Percentiles rank a stretch among this genome's conserved stretches.
phyloP scores from a whole-genome alignment of 2,888 invertebrate genomes.

The Emmelina monodactyla region DNA sequence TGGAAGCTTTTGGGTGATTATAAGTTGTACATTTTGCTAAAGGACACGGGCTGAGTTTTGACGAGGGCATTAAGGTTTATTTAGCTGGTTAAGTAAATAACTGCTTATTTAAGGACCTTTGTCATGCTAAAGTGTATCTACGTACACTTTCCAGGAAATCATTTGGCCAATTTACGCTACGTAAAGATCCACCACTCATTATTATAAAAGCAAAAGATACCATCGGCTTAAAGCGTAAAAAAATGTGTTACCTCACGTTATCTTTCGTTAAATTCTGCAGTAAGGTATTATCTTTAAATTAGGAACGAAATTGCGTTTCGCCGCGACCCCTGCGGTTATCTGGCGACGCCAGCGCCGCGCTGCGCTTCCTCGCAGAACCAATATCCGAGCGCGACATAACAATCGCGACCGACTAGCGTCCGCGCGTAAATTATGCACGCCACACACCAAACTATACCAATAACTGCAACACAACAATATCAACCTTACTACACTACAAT shows the following conservation, averaged over 20 bases:
- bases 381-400: conserved; percentile 63
- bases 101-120: no score
- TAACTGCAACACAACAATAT: conserved; percentile 15
- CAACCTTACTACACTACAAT: conserved; percentile 19
- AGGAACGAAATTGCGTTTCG: conserved; percentile 11
- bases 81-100: no score
- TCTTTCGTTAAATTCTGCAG: background rate
- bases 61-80: no score
- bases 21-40: no score
- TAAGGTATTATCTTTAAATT: background rate
- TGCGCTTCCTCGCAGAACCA: conserved; percentile 49
- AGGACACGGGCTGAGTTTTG: no score
- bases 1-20: no score
- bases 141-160: no score
- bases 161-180: no score
- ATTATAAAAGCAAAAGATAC: no score
- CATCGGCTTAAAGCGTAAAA: no score
- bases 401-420: conserved; percentile 61
- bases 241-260: background rate
- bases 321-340: conserved; percentile 22
- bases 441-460: conserved; percentile 19
- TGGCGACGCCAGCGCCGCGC: conserved; percentile 34
- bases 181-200: no score
- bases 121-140: no score
- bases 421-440: conserved; percentile 63